Evolutionary conservation across 2,113 vertebrate genomes (phyloP).

Genomic region (Urocitellus parryii): DNA sequence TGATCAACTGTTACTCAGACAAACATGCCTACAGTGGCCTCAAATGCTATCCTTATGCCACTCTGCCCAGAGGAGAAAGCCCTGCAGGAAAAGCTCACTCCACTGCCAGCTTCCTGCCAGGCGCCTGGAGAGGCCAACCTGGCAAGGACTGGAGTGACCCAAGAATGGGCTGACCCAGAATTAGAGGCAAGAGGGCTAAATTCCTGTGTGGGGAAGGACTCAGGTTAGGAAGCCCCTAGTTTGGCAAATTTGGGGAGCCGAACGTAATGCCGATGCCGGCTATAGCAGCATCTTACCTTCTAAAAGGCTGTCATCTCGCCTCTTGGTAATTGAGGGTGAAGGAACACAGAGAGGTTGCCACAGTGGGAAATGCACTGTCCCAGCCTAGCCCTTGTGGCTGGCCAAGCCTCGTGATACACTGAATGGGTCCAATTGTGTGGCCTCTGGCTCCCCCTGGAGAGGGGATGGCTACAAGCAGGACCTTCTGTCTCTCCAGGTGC

Average conservation of each 20-base stretch:
- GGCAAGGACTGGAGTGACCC: not conserved
- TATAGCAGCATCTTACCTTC: not conserved
- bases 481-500: slow-evolving; percentile 88
- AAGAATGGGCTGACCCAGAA: slow-evolving; percentile 38
- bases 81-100: not conserved
- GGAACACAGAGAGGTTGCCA: not conserved
- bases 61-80: not conserved
- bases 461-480: slow-evolving; percentile 6
- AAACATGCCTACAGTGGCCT: not conserved
- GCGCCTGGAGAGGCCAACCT: slow-evolving; percentile 9
- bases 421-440: not conserved
- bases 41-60: not conserved
- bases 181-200: slow-evolving; percentile 45
- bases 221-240: not conserved
- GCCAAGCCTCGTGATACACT: not conserved
- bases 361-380: not conserved
- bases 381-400: not conserved
- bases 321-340: not conserved
- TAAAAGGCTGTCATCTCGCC: not conserved
- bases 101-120: not conserved
- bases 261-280: not conserved
- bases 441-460: slow-evolving; percentile 77
- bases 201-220: not conserved
- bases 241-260: not conserved
- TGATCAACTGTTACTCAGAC: slow-evolving; percentile 6